phyloP scores from a whole-genome alignment of 1,140 invertebrate species.

The Drosophila punjabiensis region DNA sequence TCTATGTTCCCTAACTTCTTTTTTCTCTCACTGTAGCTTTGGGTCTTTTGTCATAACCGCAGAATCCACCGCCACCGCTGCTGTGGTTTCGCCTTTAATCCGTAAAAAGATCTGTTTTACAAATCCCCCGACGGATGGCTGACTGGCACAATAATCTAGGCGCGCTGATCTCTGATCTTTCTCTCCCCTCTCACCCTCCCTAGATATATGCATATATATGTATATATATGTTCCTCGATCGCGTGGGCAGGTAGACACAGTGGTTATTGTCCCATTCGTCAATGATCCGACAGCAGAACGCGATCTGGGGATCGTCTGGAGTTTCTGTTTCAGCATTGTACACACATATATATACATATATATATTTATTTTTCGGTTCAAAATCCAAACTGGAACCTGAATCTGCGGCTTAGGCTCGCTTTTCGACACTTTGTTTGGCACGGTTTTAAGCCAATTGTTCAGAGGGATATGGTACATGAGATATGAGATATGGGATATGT shows the following conservation, averaged over 20 bases:
- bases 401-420: slow-evolving; percentile 73
- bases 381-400: slow-evolving; percentile 27
- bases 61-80: slow-evolving; percentile 47
- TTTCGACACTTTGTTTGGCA: slow-evolving; percentile 83
- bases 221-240: slow-evolving; percentile 31
- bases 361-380: slow-evolving; percentile 24
- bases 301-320: slow-evolving; percentile 35
- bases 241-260: slow-evolving; percentile 75
- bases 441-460: slow-evolving; percentile 80
- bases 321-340: slow-evolving; percentile 11
- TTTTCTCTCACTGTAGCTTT: slow-evolving; percentile 19
- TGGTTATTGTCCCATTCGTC: slow-evolving; percentile 52
- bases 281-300: slow-evolving; percentile 48
- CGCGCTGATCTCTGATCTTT: slow-evolving; percentile 73
- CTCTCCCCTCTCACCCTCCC: slow-evolving; percentile 1
- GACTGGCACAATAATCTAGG: slow-evolving; percentile 69
- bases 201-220: not conserved
- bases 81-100: slow-evolving; percentile 71
- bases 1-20: not conserved
- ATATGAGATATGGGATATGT: not conserved
- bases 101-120: slow-evolving; percentile 79
- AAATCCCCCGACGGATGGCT: slow-evolving; percentile 64
- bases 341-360: not conserved
- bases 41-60: slow-evolving; percentile 54
- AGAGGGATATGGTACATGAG: not conserved